Percentiles rank a stretch among this genome's conserved stretches.
Evolutionary conservation across 2,888 invertebrate genomes (phyloP).

Genomic region (Conistra vaccinii): DNA sequence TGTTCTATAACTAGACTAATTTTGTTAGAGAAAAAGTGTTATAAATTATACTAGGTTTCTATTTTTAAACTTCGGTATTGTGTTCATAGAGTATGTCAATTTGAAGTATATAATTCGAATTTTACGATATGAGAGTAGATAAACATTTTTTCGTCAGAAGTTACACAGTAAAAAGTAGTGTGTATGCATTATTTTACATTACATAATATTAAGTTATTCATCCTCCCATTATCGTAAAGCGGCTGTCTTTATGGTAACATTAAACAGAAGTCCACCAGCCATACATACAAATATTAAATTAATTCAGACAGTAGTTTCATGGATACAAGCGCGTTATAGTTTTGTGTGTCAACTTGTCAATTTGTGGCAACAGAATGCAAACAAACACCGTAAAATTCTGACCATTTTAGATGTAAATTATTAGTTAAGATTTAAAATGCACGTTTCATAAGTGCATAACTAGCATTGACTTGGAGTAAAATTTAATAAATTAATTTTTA

Average conservation of each 20-base stretch:
- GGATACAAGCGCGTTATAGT: background rate
- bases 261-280: constrained; percentile 1
- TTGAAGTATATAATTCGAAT: no score
- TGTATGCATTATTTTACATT: constrained; percentile 15
- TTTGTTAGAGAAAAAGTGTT: no score
- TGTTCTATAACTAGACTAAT: no score
- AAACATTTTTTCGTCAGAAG: background rate
- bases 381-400: background rate
- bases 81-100: no score
- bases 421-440: background rate
- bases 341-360: background rate
- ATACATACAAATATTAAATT: constrained; percentile 11
- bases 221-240: background rate
- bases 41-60: no score
- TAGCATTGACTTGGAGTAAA: no score
- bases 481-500: background rate
- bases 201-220: constrained; percentile 12
- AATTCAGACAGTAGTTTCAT: constrained; percentile 26
- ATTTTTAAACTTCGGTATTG: no score
- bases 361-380: background rate
- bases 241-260: constrained; percentile 1
- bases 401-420: background rate
- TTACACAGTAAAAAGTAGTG: background rate
- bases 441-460: background rate
- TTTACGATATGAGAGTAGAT: no score